phyloP scores from a whole-genome alignment of 1,140 invertebrate species.

The Drosophila grimshawi region DNA sequence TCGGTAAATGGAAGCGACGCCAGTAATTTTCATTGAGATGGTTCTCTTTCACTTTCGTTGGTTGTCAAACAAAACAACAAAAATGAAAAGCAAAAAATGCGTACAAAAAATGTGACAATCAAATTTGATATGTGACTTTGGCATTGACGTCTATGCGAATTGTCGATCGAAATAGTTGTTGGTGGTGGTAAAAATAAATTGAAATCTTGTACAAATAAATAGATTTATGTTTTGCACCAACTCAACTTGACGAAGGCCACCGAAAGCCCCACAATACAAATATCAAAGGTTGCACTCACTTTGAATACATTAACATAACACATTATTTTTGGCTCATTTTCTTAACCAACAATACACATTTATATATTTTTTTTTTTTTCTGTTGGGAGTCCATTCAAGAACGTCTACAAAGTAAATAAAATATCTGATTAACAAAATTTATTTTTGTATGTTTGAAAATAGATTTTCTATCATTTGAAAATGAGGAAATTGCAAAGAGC shows the following conservation, averaged over 20 bases:
- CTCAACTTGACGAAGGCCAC: slow-evolving; percentile 13
- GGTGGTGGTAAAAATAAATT: slow-evolving; percentile 44
- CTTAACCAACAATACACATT: too few relatives aligned
- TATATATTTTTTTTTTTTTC: too few relatives aligned
- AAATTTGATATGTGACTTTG: slow-evolving; percentile 77
- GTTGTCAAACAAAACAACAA: slow-evolving; percentile 15
- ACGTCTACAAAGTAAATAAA: too few relatives aligned
- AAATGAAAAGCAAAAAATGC: too few relatives aligned
- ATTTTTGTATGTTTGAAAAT: neutral
- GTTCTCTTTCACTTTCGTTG: slow-evolving; percentile 45
- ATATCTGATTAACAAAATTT: too few relatives aligned
- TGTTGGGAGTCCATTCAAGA: too few relatives aligned
- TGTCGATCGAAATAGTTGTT: slow-evolving; percentile 69
- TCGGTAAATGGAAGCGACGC: neutral
- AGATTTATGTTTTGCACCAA: neutral
- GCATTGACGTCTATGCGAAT: slow-evolving; percentile 67
- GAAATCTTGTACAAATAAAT: slow-evolving; percentile 42
- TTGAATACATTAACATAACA: neutral
- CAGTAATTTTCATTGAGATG: slow-evolving; percentile 52
- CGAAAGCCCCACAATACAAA: neutral
- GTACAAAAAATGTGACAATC: slow-evolving; percentile 48
- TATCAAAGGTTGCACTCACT: slow-evolving; percentile 1
- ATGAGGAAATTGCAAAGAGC: slow-evolving; percentile 50
- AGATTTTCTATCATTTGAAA: slow-evolving; percentile 17
- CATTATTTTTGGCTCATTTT: too few relatives aligned